Base-by-base conservation (phyloP, 1,140 invertebrate genomes). In the Ips typographus region DNA sequence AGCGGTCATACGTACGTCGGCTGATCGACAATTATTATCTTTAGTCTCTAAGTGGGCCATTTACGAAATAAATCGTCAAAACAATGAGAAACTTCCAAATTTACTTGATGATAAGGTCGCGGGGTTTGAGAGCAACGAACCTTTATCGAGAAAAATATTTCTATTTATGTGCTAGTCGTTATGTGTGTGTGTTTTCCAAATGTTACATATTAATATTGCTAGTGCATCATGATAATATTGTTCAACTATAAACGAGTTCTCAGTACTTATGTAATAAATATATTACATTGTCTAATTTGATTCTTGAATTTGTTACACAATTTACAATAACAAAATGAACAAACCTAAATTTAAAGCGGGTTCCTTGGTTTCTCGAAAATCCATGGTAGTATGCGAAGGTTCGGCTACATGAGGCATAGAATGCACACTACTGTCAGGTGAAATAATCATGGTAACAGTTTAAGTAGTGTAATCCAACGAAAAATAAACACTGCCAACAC, bases 311-410 rank as follows among this genome's bases (percentile, higher is more conserved):
- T 22, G 22, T 22, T 47, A 47, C n/a, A 47, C n/a, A n/a, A 47
- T 47, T 47, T 47, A 47, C n/a, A n/a, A 47, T 5, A 47, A 22
- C 22, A 22, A 49, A 6, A 59, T 41, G 36, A 39, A 57, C 36
- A 47, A 59, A 80, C 79, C 79, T 79, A 80, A 74, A 73, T 80
- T 80, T 1, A 80, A 71, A 2, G 76, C 77, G 3, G 79, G 78
- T 72, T 80, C 79, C 47, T 76, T 74, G 41, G 67, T 70, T 22
- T 68, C 67, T 52, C 72, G 53, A 42, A 73, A 66, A 52, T 63
- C 70, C 68, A 78, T 76, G 7, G 69, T 68, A 40, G 63, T 62
- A 4, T 71, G 74, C 4, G 77, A 75, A 5, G 74, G 75, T 69
- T 78, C 76, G 1, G 79, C 75, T 41, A 77, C 47, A 57, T 76